Conservation (phyloP, 1,140 invertebrate species). For the Drosophila azteca region DNA sequence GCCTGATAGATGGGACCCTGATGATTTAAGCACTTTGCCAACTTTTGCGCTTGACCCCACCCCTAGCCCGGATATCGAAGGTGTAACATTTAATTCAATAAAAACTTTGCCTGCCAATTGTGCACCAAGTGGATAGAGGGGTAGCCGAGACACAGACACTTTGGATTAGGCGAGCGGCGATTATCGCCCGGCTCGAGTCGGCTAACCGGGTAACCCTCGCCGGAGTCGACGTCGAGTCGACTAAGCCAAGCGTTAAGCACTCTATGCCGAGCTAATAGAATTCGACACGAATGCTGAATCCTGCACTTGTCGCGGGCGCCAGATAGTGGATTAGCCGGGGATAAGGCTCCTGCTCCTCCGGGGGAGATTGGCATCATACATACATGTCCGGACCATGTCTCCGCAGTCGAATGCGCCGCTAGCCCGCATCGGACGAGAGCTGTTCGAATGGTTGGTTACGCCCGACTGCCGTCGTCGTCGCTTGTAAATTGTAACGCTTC, state of each 20-base stretch:
- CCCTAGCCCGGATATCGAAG: conserved; percentile 13
- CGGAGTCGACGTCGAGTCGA: background rate
- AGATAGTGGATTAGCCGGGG: conserved; percentile 50
- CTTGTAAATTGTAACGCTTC: conserved; percentile 79
- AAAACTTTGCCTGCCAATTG: conserved; percentile 32
- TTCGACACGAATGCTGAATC: conserved; percentile 59
- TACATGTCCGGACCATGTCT: conserved; percentile 11
- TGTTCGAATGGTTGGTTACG: conserved; percentile 47
- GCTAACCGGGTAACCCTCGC: too few relatives aligned
- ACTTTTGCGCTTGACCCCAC: background rate
- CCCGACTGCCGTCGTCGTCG: conserved; percentile 33
- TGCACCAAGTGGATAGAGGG: background rate
- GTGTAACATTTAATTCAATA: conserved; percentile 62
- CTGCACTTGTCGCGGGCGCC: background rate
- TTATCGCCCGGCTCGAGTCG: conserved; percentile 26
- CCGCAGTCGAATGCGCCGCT: conserved; percentile 41
- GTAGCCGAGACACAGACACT: background rate
- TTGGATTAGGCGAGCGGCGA: conserved; percentile 57
- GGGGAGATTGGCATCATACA: background rate
- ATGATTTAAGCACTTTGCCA: conserved; percentile 6
- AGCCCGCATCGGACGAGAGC: conserved; percentile 26
- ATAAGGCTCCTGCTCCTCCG: conserved; percentile 15
- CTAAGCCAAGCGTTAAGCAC: conserved; percentile 70
- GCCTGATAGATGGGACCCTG: background rate
- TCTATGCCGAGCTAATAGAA: conserved; percentile 59